Conservation (phyloP, 2,797 vertebrate genomes). For the Scolopax bukidnonensis region DNA sequence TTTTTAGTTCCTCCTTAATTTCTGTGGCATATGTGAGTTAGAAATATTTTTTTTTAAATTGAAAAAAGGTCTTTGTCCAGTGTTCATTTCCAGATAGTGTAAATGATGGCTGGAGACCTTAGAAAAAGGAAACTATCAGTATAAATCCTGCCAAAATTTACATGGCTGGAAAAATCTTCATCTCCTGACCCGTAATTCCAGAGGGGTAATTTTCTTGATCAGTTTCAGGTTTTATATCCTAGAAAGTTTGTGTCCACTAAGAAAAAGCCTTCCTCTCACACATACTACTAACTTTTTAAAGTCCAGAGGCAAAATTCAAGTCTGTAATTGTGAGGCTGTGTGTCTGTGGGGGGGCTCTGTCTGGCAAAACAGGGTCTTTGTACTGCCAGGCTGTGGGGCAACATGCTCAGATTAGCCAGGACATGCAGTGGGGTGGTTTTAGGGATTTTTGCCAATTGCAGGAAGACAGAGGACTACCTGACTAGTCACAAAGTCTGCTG, state of each 20-base stretch:
- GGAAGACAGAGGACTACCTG: background rate
- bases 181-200: background rate
- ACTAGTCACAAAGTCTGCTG: background rate
- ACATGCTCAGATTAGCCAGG: background rate
- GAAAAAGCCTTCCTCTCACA: background rate
- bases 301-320: background rate
- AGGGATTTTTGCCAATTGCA: background rate
- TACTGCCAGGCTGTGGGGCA: background rate
- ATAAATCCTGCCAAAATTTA: background rate
- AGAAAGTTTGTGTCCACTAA: background rate
- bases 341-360: background rate
- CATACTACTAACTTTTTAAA: background rate
- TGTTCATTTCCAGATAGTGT: background rate
- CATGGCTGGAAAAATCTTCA: background rate
- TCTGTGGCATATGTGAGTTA: background rate
- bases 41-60: background rate
- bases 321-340: background rate
- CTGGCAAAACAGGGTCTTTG: fast-evolving
- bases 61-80: background rate
- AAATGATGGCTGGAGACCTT: background rate
- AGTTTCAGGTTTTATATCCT: background rate
- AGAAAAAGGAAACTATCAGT: background rate
- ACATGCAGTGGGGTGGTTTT: fast-evolving
- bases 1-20: background rate
- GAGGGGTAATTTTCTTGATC: background rate